Evolutionary conservation across 2,888 invertebrate species (phyloP).

Genomic region (Pelosia muscerda): DNA sequence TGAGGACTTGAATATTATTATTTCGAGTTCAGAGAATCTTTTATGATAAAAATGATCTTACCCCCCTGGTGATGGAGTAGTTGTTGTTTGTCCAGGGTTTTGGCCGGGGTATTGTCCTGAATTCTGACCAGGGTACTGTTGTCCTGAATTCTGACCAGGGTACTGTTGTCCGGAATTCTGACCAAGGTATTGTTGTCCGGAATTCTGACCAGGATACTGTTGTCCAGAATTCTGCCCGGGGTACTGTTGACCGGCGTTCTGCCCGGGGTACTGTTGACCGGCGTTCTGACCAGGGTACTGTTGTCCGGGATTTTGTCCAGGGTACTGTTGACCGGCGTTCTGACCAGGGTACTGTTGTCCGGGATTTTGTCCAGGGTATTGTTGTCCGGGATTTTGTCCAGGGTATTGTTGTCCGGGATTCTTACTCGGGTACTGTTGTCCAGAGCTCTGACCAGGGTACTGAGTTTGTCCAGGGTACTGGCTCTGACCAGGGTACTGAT

Average conservation of each 20-base stretch:
- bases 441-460: not conserved
- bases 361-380: no score
- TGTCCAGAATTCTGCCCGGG: not conserved
- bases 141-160: no score
- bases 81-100: not conserved
- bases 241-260: no score
- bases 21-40: not conserved
- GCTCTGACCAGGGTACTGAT: not conserved
- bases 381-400: not conserved
- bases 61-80: constrained; percentile 2
- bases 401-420: not conserved
- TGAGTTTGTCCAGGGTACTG: not conserved
- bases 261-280: not conserved
- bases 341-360: no score
- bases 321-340: not conserved
- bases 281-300: not conserved
- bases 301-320: not conserved
- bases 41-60: constrained; percentile 3
- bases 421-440: not conserved
- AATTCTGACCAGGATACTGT: not conserved
- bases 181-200: not conserved
- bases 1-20: no score
- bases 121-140: no score
- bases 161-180: no score
- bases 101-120: no score